Conservation (phyloP, 1,140 invertebrate species). For the Meloidogyne exigua region DNA sequence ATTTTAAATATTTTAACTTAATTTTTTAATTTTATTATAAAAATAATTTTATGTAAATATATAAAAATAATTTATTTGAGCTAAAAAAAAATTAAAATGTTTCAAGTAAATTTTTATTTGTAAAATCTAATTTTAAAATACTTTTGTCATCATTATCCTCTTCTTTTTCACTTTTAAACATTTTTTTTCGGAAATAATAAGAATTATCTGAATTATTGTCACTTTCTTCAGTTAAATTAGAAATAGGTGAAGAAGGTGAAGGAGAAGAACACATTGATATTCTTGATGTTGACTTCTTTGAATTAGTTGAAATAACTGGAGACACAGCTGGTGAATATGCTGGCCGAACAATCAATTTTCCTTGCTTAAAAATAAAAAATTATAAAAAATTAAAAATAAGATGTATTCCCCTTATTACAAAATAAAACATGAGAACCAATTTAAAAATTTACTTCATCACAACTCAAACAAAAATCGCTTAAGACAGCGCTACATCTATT, state of each 20-base stretch:
- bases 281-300: not conserved
- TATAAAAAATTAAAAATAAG: not conserved
- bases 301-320: not conserved
- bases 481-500: constrained; percentile 81
- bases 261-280: not conserved
- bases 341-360: constrained; percentile 63
- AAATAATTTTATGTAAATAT: no score
- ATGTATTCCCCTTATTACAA: no score
- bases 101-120: not conserved
- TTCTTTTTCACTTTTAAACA: not conserved
- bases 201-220: not conserved
- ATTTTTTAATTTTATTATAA: not conserved
- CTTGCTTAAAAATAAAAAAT: constrained; percentile 54
- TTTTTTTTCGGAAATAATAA: not conserved
- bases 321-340: constrained; percentile 33
- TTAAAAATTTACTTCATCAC: constrained; percentile 82
- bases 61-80: not conserved
- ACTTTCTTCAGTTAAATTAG: not conserved
- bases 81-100: constrained; percentile 2
- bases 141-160: not conserved
- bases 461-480: constrained; percentile 94
- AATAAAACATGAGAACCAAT: no score
- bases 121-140: constrained; percentile 5
- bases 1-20: not conserved
- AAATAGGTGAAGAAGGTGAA: not conserved